These are phyloP conservation scores for Pseudolaguvia tuberculata DNA, from an alignment of 2,113 vertebrate genomes.

Conservation along the genomic window DNA sequence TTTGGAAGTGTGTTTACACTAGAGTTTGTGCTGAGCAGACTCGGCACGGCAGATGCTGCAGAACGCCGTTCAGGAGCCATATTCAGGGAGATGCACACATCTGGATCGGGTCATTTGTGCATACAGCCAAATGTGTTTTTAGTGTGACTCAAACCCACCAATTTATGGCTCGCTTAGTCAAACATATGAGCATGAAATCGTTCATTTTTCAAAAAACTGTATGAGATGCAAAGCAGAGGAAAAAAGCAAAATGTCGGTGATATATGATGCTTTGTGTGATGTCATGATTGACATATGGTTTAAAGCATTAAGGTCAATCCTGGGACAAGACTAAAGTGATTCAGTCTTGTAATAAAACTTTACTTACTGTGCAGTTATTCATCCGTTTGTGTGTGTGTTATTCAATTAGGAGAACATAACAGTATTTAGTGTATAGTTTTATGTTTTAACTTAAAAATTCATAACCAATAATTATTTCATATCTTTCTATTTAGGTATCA, in stretches of 20 bases:
- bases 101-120: slow-evolving; percentile 42
- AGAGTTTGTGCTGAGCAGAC: slow-evolving; percentile 17
- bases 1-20: slow-evolving; percentile 53
- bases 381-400: not conserved
- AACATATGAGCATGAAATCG: slow-evolving; percentile 39
- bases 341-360: not conserved
- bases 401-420: not conserved
- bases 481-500: too few species aligned
- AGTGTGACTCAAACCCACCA: slow-evolving; percentile 48
- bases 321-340: slow-evolving; percentile 6
- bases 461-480: not conserved
- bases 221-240: slow-evolving; percentile 31
- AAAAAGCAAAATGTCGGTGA: slow-evolving; percentile 10
- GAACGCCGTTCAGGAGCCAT: slow-evolving; percentile 17
- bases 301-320: slow-evolving; percentile 37
- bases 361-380: not conserved
- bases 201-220: slow-evolving; percentile 33
- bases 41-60: slow-evolving; percentile 40
- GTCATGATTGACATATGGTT: slow-evolving; percentile 27
- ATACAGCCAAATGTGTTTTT: slow-evolving; percentile 62
- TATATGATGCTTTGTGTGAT: not conserved
- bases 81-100: slow-evolving; percentile 42
- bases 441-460: too few species aligned
- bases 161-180: slow-evolving; percentile 42
- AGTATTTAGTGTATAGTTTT: not conserved